These are phyloP conservation scores for Drosophila recens DNA, from an alignment of 2,888 invertebrate species.

Conservation along the genomic window DNA sequence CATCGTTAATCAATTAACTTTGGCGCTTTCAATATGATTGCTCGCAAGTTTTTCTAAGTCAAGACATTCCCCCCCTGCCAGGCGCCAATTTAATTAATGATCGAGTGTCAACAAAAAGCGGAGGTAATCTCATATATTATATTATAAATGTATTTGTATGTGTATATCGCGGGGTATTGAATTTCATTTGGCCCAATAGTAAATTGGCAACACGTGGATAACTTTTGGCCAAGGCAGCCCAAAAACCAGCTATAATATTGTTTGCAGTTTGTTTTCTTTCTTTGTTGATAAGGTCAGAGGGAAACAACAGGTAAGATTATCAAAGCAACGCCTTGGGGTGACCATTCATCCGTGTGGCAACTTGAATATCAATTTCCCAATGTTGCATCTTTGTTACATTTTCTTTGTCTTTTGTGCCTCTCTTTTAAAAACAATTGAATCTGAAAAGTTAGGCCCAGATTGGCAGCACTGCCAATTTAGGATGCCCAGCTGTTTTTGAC, in stretches of 20 bases:
- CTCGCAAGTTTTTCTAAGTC: constrained; percentile 17
- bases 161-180: constrained; percentile 38
- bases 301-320: constrained; percentile 6
- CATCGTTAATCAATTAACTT: constrained; percentile 73
- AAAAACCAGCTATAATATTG: background rate
- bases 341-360: background rate
- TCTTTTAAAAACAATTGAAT: background rate
- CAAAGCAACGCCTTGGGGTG: constrained; percentile 6
- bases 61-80: constrained; percentile 38
- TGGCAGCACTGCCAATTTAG: background rate
- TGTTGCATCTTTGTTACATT: constrained; percentile 1
- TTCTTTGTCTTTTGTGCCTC: background rate
- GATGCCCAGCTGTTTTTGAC: background rate
- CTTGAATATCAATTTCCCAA: background rate
- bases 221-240: constrained; percentile 15
- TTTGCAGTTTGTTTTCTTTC: constrained; percentile 15
- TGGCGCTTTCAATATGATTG: constrained; percentile 69
- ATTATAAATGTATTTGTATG: constrained; percentile 11
- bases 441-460: constrained; percentile 2
- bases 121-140: constrained; percentile 50
- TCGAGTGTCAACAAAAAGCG: constrained; percentile 66
- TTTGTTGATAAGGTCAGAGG: background rate
- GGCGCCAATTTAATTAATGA: constrained; percentile 75
- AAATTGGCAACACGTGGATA: constrained; percentile 54
- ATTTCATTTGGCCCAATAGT: constrained; percentile 51